Base-by-base conservation (phyloP, 2,888 invertebrate species). In the Dynastes maya region DNA sequence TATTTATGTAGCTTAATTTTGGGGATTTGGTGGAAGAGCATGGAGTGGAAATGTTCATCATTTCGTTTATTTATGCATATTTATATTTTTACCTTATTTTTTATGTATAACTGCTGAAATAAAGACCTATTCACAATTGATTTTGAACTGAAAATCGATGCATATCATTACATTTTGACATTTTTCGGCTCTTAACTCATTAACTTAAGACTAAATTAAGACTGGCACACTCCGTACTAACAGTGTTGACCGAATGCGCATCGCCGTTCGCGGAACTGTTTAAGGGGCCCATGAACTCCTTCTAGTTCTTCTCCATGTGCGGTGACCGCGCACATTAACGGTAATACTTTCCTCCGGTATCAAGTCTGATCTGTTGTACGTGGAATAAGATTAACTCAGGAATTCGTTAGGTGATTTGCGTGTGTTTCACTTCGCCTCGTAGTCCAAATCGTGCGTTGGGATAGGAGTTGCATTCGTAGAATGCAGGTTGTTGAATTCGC, bases 381-480 rank as follows among this genome's bases (percentile, higher is more conserved):
- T 85, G 0, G 89, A 89, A 84, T 89, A 89, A 1, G 88, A 86
- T 74, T 88, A 85, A 82, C 87, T 87, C 49, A 79, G 82, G 32
- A 82, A 83, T 2, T 84, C 83, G 22, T 80, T 81, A 0, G 82
- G 78, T 4, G 85, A 83, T 49, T 51, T 67, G 22, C 78, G 78
- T 11, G 78, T 65, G 29, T 76, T 78, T 1, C 68, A 64, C 55
- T 80, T 29, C 45, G 72, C 75, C 4, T 58, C 55, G 49, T 64
- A 71, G 32, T 86, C 86, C 9, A 83, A 83, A 76, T 85, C 85
- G 82, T 88, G 88, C 2, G 90, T 84, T 64, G 92, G 85, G 91
- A 92, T 92, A 0, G 92, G 92, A 0, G 91, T 88, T 55, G 90
- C 82, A 83, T 92, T 92, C 0, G 89, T 58, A 82, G 87, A 83